Base-by-base conservation (phyloP, 2,888 invertebrate genomes). In the Lysandra bellargus region DNA sequence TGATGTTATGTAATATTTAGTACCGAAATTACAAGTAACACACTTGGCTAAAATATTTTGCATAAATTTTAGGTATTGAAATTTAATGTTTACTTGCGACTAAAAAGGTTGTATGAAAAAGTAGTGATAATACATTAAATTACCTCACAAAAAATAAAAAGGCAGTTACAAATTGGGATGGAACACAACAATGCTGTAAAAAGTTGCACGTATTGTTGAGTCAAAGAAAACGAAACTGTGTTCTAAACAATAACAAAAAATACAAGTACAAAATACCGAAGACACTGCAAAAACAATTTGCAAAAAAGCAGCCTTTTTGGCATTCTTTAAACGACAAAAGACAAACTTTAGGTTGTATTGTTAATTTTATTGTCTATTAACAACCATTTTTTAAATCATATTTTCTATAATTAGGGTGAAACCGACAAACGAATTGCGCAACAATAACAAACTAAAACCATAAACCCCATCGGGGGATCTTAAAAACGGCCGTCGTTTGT, bases 371-470 rank as follows among this genome's bases (percentile, higher is more conserved):
- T 89, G 87, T 88, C 86, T 87, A 81, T 80, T 79, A 80, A 82
- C 83, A 83, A 82, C 84, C 84, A 85, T 88, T 87, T 85, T 86
- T 81, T 78, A 81, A 80, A 75, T 79, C 81, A 83, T 83, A 83
- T 82, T 80, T 82, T 80, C 84, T 84, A 85, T 85, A 88, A 88
- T 85, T 82, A 83, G 81, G 83, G 81, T 84, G 86, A 83, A 80
- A 79, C 87, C 87, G 87, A 88, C 89, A 87, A 88, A 86, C 82
- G 80, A 86, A 88, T 89, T 90, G 88, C 88, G 85, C 86, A 88
- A 85, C 85, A 85, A 88, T 89, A 89, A 90, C 57, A 76, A 49
- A 33, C 14, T 14, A 1, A 49, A 53, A 57, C 49, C 53, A 57
- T 53, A 53, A 57, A 76, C 14, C 33, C 76, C 69, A 79, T 82